Evolutionary conservation across 1,140 invertebrate species (phyloP), one percentile per base, ranked within the genome.

Genomic region (Mercenaria mercenaria): DNA sequence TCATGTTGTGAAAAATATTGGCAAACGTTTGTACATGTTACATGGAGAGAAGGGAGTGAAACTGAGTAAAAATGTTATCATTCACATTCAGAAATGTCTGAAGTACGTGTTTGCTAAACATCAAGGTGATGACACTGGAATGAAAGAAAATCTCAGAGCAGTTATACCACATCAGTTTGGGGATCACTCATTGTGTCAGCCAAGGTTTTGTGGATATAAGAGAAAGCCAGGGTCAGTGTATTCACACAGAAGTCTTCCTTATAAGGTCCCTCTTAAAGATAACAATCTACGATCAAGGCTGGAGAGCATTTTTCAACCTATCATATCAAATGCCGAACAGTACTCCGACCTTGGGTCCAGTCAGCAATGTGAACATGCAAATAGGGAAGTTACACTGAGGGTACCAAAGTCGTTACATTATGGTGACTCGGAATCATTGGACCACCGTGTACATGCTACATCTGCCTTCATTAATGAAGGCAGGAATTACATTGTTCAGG

Each of bases 91-190:
- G 10, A 91, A 91, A 61, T 84, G 85, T 59, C 2, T 84, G 13
- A 81, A 84, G 39, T 91, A 89, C 81, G 76, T 77, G 11, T 89
- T 91, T 83, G 32, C 90, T 18, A 91, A 88, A 85, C 84, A 89
- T 41, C 80, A 85, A 81, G 56, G 80, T 39, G 50, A 89, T n/a
- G 1, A 20, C 59, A 74, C 77, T n/a, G 74, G 41, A 41, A 41
- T 91, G 59, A 47, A 76, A 72, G 80, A 86, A 37, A 91, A 91
- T 79, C 37, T 91, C 13, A 29, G 80, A 39, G 90, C 82, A 8
- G 56, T 91, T 20, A 61, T 86, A 52, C 82, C 61, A 11, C 86
- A 91, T 34, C 74, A 91, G 34, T 89, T 87, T 89, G 90, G 76
- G 10, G 88, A 86, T 26, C 87, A 69, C 41, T 34, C 0, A 23